Conservation (phyloP, 2,888 invertebrate species). For the Agrypnus murinus region DNA sequence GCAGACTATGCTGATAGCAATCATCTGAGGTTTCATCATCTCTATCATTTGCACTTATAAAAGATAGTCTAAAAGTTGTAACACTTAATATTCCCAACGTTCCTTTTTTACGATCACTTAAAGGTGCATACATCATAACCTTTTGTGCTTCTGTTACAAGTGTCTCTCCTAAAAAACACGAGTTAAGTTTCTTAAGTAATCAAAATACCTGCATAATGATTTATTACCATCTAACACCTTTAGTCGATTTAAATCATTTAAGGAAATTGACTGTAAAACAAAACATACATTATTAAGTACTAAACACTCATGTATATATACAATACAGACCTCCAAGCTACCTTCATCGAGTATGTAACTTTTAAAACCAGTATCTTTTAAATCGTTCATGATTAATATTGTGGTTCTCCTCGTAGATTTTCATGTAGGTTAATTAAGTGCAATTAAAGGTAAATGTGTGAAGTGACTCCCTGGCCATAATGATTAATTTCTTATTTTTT, state of each 20-base stretch:
- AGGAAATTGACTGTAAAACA: constrained; percentile 66
- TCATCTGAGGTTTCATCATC: constrained; percentile 71
- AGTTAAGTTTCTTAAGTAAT: neutral
- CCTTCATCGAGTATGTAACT: constrained; percentile 67
- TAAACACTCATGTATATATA: neutral
- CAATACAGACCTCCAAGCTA: constrained; percentile 66
- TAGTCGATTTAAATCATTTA: constrained; percentile 67
- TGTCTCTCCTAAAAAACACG: constrained; percentile 79
- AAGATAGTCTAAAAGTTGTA: constrained; percentile 94
- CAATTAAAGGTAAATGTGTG: neutral
- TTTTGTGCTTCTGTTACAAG: constrained; percentile 86
- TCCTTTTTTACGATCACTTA: constrained; percentile 86
- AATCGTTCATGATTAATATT: constrained; percentile 60
- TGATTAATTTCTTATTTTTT: constrained; percentile 2
- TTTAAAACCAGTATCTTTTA: constrained; percentile 67
- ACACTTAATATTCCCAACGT: constrained; percentile 89
- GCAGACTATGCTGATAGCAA: constrained; percentile 76
- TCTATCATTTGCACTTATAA: constrained; percentile 81
- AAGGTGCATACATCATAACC: constrained; percentile 88
- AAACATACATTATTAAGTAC: neutral
- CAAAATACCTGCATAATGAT: constrained; percentile 2
- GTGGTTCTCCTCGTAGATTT: neutral
- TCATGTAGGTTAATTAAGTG: neutral
- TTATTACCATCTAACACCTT: constrained; percentile 67
- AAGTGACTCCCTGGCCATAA: neutral